phyloP scores from a whole-genome alignment of 2,113 vertebrate species.

The Oreocharis arfaki region DNA sequence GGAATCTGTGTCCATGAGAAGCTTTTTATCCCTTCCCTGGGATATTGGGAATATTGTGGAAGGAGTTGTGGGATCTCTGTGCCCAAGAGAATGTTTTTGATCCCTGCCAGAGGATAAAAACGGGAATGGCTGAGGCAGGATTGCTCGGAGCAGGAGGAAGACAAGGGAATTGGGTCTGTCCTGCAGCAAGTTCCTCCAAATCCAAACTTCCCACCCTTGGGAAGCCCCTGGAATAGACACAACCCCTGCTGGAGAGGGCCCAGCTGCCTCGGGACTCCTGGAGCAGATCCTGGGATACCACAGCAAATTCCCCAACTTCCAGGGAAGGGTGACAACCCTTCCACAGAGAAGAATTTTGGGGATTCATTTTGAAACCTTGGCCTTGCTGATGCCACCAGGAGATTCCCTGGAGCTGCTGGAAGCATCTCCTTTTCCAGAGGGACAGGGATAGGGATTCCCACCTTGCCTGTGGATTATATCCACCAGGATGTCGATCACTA shows the following conservation, averaged over 20 bases:
- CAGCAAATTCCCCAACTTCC: not conserved
- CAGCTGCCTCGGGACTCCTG: not conserved
- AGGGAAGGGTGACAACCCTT: not conserved
- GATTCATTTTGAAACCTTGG: not conserved
- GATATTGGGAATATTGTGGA: too few species aligned
- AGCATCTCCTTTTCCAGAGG: not conserved
- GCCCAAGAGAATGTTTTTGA: too few species aligned
- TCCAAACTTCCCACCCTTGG: not conserved
- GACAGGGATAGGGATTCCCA: not conserved
- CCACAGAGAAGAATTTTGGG: not conserved
- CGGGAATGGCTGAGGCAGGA: not conserved
- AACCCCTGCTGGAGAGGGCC: not conserved
- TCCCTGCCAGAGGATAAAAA: not conserved
- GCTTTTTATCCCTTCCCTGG: too few species aligned
- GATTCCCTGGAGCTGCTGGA: not conserved
- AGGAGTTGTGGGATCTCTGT: too few species aligned
- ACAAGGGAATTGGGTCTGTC: not conserved
- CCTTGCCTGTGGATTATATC: conserved; percentile 82
- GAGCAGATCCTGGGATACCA: not conserved
- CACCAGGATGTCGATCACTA: conserved; percentile 85
- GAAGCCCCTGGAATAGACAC: not conserved
- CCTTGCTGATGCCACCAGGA: rapidly evolving
- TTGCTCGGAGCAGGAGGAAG: not conserved
- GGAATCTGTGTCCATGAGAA: too few species aligned
- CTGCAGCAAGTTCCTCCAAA: not conserved